These are phyloP conservation scores for Drosophila sechellia DNA, from an alignment of 1,140 invertebrate species.

Conservation along the genomic window DNA sequence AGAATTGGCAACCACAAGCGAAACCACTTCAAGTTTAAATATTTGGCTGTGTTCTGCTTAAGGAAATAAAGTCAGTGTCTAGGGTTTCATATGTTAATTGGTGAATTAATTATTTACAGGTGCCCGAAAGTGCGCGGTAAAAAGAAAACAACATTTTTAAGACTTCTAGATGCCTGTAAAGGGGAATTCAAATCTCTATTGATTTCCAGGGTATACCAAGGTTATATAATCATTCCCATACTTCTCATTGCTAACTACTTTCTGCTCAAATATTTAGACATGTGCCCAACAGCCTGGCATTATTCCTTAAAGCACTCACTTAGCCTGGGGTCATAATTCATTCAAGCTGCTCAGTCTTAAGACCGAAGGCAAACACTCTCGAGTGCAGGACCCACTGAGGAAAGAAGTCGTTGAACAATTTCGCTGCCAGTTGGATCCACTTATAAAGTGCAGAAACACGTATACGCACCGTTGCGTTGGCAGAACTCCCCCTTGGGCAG, in stretches of 20 bases:
- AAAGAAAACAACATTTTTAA: no score
- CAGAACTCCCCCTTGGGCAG: conserved; percentile 3
- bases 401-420: not conserved
- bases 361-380: conserved; percentile 5
- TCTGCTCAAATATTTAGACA: conserved; percentile 3
- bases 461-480: conserved; percentile 48
- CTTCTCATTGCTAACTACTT: not conserved
- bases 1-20: not conserved
- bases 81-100: no score
- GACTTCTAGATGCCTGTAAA: no score
- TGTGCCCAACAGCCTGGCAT: not conserved
- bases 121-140: no score
- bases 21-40: not conserved
- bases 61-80: not conserved
- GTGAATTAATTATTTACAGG: no score
- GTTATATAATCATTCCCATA: not conserved
- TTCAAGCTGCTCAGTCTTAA: conserved; percentile 7
- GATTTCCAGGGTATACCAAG: no score
- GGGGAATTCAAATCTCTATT: no score
- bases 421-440: conserved; percentile 5
- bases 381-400: not conserved
- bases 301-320: conserved; percentile 10
- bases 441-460: conserved; percentile 44
- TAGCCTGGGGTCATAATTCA: conserved; percentile 8
- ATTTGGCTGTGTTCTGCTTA: not conserved